Evolutionary conservation across 2,888 invertebrate species (phyloP), one percentile per base, ranked within the genome.

Genomic region (Lepeophtheirus nordmannii): DNA sequence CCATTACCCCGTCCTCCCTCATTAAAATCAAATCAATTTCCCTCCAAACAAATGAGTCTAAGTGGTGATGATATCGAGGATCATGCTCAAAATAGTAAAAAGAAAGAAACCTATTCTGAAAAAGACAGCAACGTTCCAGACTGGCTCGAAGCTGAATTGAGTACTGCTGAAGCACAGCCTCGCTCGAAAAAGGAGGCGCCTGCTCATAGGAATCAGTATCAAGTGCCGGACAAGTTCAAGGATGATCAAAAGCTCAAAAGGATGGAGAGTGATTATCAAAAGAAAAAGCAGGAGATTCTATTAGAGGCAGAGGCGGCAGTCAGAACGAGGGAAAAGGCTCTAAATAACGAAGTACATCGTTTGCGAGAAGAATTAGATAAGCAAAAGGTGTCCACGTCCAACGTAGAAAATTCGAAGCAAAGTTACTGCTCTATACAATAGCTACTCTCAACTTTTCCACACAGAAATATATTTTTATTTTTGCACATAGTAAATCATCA

Each of bases 131-230:
- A 39, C 17, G 71, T 77, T 57, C 76, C 77, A 30, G 73, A 74
- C 57, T 77, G 77, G 76, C 73, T 77, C 65, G 73, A 73, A 69
- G 73, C 71, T 64, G 76, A 77, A 68, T 69, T 76, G 40, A 73
- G 73, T 7, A 72, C 73, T 68, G 74, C 75, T 14, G 74, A 74
- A 62, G 70, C 70, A 56, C 68, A 20, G 5, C 20, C 20, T 14
- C 30, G 7, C 30, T 30, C 30, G 7, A 30, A 30, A 30, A 30
- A 41, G 8, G 20, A n/a, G 40, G 9, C 38, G 17, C 37, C 68
- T 60, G 60, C 37, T 39, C 20, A 57, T 1, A 22, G 10, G 10
- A 17, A 17, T 8, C 39, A 30, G 1, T 10, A n/a, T 17, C 53
- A 14, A 20, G 56, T 8, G 11, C 7, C 64, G 3, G 7, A 2